Conservation (phyloP, 1,140 invertebrate species). For the Matsumurasca onukii region DNA sequence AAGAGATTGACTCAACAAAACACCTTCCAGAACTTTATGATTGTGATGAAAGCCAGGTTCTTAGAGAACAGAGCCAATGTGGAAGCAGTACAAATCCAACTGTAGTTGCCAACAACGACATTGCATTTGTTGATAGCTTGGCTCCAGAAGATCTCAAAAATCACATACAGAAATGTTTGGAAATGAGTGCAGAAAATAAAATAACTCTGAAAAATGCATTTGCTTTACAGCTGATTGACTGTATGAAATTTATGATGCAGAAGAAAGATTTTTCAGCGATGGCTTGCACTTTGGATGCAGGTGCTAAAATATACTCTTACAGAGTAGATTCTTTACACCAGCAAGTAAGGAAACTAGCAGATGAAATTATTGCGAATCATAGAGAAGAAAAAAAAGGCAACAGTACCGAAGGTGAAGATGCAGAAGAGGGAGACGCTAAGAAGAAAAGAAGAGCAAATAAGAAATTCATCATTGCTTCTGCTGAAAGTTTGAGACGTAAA, state of each 20-base stretch:
- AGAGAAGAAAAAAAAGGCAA: background rate
- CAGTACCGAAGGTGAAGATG: background rate
- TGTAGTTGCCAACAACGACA: background rate
- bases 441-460: background rate
- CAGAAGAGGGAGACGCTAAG: background rate
- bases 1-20: background rate
- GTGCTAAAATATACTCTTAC: constrained; percentile 5
- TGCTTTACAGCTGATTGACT: constrained; percentile 25
- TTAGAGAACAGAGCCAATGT: background rate
- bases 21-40: background rate
- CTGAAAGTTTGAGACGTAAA: constrained; percentile 4
- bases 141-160: background rate
- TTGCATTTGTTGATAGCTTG: background rate
- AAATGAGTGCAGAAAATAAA: constrained; percentile 19
- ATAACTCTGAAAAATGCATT: constrained; percentile 23
- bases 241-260: constrained; percentile 14
- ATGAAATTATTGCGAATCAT: background rate
- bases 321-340: constrained; percentile 13
- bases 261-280: constrained; percentile 16
- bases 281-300: constrained; percentile 23
- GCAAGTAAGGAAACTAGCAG: constrained; percentile 3
- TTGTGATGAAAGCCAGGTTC: background rate
- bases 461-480: background rate
- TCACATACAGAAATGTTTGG: constrained; percentile 13
- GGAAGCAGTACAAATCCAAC: background rate